Evolutionary conservation across 35 echinoderm and acorn worm species (phyloP).

Genomic region (Ophioderma brevispina): DNA sequence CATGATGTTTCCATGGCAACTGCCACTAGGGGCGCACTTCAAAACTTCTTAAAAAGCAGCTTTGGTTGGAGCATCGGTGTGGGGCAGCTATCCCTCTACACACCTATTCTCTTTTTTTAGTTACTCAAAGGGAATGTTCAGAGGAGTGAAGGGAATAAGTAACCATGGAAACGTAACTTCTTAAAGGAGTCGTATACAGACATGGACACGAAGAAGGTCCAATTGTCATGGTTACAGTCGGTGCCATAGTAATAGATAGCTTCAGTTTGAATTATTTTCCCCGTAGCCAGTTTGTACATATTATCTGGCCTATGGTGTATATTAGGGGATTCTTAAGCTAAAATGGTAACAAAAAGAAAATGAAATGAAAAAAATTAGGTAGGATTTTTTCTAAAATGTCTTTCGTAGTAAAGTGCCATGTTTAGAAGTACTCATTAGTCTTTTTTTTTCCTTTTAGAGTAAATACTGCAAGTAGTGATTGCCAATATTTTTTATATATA

Average conservation of each 20-base stretch:
- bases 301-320: neutral
- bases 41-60: neutral
- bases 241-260: neutral
- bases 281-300: neutral
- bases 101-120: too few species aligned
- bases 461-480: neutral
- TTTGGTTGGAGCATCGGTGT: neutral
- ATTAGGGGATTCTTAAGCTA: neutral
- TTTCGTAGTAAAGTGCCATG: neutral
- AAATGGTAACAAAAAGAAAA: neutral
- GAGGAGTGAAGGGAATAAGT: neutral
- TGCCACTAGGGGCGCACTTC: neutral
- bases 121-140: neutral
- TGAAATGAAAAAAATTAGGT: neutral
- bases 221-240: neutral
- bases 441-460: neutral
- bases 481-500: slow-evolving; percentile 7
- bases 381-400: neutral
- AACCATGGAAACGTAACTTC: neutral
- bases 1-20: neutral
- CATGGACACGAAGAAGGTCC: neutral
- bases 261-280: neutral
- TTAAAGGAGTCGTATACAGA: neutral
- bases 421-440: neutral
- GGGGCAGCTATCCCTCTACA: neutral